Evolutionary conservation across 2,888 invertebrate species (phyloP).

Genomic region (Masnerella sp.): DNA sequence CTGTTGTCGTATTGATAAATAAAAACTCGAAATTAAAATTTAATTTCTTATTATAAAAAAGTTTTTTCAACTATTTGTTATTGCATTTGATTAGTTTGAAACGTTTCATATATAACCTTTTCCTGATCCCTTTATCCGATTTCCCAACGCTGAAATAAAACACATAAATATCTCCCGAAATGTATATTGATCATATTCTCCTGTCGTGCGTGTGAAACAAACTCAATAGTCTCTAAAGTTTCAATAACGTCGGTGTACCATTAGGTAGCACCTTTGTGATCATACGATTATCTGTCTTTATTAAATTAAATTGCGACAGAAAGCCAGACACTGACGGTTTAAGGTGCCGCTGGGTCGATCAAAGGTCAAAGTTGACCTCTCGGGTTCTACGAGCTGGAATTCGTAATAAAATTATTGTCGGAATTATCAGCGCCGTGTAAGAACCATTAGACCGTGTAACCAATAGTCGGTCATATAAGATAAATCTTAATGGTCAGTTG

Average conservation of each 20-base stretch:
- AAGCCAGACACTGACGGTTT: background rate
- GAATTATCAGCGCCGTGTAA: slow-evolving; percentile 16
- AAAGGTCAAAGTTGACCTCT: slow-evolving; percentile 31
- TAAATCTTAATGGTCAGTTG: slow-evolving; percentile 14
- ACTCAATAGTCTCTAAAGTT: too few species aligned
- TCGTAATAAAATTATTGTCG: slow-evolving; percentile 31
- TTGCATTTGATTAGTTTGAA: too few species aligned
- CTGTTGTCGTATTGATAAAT: too few species aligned
- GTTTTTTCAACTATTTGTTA: too few species aligned
- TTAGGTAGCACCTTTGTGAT: background rate
- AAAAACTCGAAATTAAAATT: too few species aligned
- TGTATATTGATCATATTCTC: too few species aligned
- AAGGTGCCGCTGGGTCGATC: slow-evolving; percentile 23
- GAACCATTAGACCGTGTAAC: slow-evolving; percentile 25
- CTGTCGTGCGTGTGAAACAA: too few species aligned
- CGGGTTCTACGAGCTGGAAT: slow-evolving; percentile 7
- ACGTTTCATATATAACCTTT: too few species aligned
- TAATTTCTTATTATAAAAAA: too few species aligned
- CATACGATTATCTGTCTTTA: background rate
- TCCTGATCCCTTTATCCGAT: too few species aligned
- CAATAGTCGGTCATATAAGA: slow-evolving; percentile 16
- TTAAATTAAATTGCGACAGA: slow-evolving; percentile 1
- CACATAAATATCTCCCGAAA: too few species aligned
- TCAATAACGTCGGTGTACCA: background rate
- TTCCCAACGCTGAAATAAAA: too few species aligned